A percentile compares a stretch with the other conserved stretches of the same genome.
phyloP scores from a whole-genome alignment of 2,797 vertebrate species.

The Eulemur rubriventer region DNA sequence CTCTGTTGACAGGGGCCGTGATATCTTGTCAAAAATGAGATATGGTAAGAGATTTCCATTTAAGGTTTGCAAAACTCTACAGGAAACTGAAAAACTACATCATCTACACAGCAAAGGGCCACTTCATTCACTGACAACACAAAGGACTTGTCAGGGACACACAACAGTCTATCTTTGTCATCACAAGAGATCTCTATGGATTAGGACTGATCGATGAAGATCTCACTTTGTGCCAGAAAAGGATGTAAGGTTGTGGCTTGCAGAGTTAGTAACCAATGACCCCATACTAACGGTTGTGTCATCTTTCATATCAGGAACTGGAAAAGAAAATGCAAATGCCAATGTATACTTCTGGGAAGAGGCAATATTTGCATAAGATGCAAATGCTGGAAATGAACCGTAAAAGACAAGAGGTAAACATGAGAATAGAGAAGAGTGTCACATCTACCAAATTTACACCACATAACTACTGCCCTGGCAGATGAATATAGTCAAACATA shows the following conservation, averaged over 20 bases:
- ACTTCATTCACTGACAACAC: background rate
- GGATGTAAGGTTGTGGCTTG: background rate
- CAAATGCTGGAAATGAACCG: slow-evolving; percentile 85
- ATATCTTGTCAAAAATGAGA: background rate
- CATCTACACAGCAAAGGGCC: background rate
- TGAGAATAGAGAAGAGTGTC: background rate
- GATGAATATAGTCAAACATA: background rate
- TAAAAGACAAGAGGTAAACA: slow-evolving; percentile 82
- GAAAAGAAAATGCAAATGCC: slow-evolving; percentile 74
- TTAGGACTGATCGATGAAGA: background rate
- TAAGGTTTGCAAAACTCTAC: background rate
- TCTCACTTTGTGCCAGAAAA: background rate
- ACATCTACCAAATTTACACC: background rate
- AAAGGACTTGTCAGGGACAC: background rate
- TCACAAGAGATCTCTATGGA: background rate
- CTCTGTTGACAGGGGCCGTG: background rate
- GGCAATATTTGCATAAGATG: slow-evolving; percentile 88
- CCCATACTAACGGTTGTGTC: slow-evolving; percentile 14
- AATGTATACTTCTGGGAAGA: slow-evolving; percentile 70
- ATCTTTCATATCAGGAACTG: slow-evolving; percentile 71
- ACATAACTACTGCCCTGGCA: background rate
- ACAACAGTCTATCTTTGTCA: background rate
- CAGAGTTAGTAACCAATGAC: background rate
- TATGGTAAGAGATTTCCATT: background rate
- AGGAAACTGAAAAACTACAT: background rate